phyloP scores from a whole-genome alignment of 2,113 vertebrate species.

The Vireo altiloquus region DNA sequence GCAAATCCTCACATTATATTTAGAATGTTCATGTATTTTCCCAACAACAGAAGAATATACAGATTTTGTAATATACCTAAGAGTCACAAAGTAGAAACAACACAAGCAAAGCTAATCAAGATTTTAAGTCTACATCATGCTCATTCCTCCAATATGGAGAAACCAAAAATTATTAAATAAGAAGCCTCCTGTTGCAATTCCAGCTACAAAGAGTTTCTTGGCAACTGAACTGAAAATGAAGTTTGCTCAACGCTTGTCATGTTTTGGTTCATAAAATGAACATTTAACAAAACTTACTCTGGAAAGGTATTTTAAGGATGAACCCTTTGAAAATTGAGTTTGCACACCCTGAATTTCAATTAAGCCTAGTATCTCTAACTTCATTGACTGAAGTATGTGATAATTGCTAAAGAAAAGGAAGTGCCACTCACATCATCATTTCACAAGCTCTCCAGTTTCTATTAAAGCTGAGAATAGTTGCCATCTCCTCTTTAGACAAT shows the following conservation, averaged over 20 bases:
- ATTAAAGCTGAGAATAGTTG: constrained; percentile 82
- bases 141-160: background rate
- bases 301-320: background rate
- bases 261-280: background rate
- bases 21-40: background rate
- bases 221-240: background rate
- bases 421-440: constrained; percentile 76
- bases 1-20: background rate
- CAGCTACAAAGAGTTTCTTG: background rate
- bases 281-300: background rate
- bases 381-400: background rate
- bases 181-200: background rate
- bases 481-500: constrained; percentile 82
- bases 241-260: background rate
- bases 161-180: background rate
- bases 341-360: background rate
- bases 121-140: background rate
- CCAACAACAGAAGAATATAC: background rate
- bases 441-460: constrained; percentile 84
- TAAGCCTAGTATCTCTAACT: background rate
- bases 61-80: background rate
- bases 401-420: background rate
- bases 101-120: background rate
- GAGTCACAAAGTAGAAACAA: background rate
- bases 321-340: background rate